A percentile compares a stretch with the other conserved stretches of the same genome.
Evolutionary conservation across 2,797 vertebrate genomes (phyloP).

Genomic region (Aldrovandia affinis): DNA sequence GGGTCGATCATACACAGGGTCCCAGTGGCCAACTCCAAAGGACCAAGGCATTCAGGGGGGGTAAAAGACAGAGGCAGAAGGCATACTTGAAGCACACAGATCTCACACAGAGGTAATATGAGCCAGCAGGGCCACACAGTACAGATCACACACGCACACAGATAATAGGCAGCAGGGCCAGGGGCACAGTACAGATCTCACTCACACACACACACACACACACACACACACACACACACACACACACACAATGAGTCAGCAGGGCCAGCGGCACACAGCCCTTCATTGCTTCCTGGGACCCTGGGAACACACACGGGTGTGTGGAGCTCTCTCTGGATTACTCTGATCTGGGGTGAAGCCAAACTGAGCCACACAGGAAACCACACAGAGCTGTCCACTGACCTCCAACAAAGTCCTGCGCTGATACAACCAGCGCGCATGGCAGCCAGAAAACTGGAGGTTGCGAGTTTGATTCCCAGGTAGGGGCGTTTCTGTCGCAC

Average conservation of each 20-base stretch:
- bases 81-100: not conserved
- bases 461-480: slow-evolving; percentile 21
- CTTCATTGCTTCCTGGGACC: no score
- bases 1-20: not conserved
- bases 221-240: no score
- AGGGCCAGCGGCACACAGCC: not conserved
- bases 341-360: not conserved
- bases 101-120: not conserved
- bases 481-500: slow-evolving; percentile 38
- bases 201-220: no score
- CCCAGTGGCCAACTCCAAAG: not conserved
- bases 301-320: not conserved
- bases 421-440: slow-evolving; percentile 14
- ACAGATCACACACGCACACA: not conserved
- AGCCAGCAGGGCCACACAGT: no score
- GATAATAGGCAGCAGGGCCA: not conserved
- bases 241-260: not conserved
- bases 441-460: not conserved
- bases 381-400: not conserved
- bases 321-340: not conserved
- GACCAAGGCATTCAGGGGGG: not conserved
- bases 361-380: not conserved
- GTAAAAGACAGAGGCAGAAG: not conserved
- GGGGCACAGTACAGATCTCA: not conserved
- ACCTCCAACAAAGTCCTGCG: not conserved